phyloP scores from a whole-genome alignment of 1,140 invertebrate genomes.

The Potamilus streckersoni region DNA sequence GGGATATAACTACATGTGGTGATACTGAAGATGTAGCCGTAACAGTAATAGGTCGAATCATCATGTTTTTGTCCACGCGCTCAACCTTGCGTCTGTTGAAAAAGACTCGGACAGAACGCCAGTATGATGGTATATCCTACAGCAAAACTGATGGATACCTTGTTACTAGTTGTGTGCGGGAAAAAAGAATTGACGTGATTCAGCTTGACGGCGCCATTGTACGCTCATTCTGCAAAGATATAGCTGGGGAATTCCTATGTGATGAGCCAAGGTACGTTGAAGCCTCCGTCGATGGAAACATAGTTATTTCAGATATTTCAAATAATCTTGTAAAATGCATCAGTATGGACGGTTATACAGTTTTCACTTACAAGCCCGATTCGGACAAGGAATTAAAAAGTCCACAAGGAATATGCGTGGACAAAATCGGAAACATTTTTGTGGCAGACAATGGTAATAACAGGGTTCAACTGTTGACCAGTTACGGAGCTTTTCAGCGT shows the following conservation, averaged over 20 bases:
- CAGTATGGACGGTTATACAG: slow-evolving; percentile 31
- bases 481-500: slow-evolving; percentile 52
- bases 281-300: slow-evolving; percentile 42
- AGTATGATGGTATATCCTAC: slow-evolving; percentile 55
- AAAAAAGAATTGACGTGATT: slow-evolving; percentile 49
- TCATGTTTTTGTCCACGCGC: slow-evolving; percentile 47
- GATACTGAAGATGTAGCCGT: slow-evolving; percentile 50
- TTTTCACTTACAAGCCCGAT: slow-evolving; percentile 46
- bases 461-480: slow-evolving; percentile 53
- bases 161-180: slow-evolving; percentile 44
- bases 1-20: slow-evolving; percentile 53
- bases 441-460: slow-evolving; percentile 58
- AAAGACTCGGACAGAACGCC: slow-evolving; percentile 48
- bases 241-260: slow-evolving; percentile 36
- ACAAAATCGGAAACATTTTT: slow-evolving; percentile 57
- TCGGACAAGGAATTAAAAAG: slow-evolving; percentile 41
- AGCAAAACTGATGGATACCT: slow-evolving; percentile 33
- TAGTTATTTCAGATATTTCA: slow-evolving; percentile 49
- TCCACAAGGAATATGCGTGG: slow-evolving; percentile 55
- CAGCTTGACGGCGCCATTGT: slow-evolving; percentile 44
- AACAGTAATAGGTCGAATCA: slow-evolving; percentile 49
- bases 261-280: slow-evolving; percentile 47
- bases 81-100: slow-evolving; percentile 46
- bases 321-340: slow-evolving; percentile 44
- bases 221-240: slow-evolving; percentile 36